Evolutionary conservation across 1,140 invertebrate species (phyloP).

Genomic region (Orchestia grillus): DNA sequence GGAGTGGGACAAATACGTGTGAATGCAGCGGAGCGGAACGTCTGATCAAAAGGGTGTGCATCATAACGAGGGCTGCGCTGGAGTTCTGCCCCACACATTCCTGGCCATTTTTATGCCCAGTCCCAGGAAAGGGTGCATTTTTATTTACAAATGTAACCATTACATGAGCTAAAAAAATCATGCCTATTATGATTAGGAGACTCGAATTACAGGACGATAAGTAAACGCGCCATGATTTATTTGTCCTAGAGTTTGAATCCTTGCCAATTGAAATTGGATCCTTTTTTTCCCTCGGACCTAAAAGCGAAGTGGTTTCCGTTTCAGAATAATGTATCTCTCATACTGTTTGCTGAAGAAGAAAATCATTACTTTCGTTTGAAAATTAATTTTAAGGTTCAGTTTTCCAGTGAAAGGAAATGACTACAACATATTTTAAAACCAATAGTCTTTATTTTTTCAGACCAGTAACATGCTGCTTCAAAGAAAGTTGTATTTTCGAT

Average conservation of each 20-base stretch:
- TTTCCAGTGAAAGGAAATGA: too few species aligned
- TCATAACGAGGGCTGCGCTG: neutral
- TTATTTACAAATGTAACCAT: neutral
- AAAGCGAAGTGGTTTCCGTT: too few species aligned
- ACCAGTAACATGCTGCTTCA: neutral
- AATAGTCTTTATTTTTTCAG: neutral
- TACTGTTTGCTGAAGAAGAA: too few species aligned
- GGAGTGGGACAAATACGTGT: slow-evolving; percentile 7
- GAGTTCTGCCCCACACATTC: neutral
- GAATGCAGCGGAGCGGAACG: neutral
- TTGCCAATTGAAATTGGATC: neutral
- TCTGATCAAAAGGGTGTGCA: neutral
- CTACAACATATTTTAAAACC: neutral
- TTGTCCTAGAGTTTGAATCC: neutral
- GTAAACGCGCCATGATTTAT: neutral
- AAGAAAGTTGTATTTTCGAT: neutral
- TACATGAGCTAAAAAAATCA: neutral
- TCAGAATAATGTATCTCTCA: too few species aligned
- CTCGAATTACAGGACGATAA: neutral
- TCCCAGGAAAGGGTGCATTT: neutral
- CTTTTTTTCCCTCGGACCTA: too few species aligned
- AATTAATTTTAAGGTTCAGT: too few species aligned
- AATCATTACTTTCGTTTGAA: too few species aligned
- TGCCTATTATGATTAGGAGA: neutral
- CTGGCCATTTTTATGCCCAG: neutral